Percentiles rank a stretch among this genome's conserved stretches.
Evolutionary conservation across 1,140 invertebrate species (phyloP).

Genomic region (Tetramorium alpestre): DNA sequence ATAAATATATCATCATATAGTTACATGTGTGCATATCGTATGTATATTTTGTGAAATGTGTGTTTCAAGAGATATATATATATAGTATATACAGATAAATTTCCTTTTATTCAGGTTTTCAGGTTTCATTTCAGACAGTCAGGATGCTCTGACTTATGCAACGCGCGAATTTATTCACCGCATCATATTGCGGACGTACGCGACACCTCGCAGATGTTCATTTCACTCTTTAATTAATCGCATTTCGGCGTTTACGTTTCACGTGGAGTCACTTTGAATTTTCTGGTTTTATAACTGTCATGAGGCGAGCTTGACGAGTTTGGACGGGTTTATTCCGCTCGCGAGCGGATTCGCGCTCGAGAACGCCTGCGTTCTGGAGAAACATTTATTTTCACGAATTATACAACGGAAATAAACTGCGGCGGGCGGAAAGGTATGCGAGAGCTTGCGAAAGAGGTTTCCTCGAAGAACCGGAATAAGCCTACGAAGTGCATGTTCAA

Average conservation of each 20-base stretch:
- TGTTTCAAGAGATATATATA: background rate
- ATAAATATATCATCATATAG: background rate
- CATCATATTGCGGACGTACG: background rate
- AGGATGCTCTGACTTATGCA: conserved; percentile 1
- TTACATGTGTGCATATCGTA: background rate
- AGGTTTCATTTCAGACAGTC: too few species aligned
- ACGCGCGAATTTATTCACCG: conserved; percentile 8
- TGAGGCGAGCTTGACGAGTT: background rate
- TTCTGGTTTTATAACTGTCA: background rate
- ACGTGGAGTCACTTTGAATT: background rate
- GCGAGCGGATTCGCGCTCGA: conserved; percentile 5
- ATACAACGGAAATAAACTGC: conserved; percentile 54
- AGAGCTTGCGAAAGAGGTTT: conserved; percentile 38
- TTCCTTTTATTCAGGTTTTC: background rate
- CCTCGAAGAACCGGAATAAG: conserved; percentile 53
- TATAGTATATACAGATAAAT: background rate
- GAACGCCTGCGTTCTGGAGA: background rate
- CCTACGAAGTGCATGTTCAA: conserved; percentile 43
- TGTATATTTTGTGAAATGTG: background rate
- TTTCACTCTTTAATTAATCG: conserved; percentile 28
- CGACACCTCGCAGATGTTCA: background rate
- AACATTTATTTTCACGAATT: conserved; percentile 55
- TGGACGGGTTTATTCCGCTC: background rate
- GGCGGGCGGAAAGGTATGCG: conserved; percentile 12
- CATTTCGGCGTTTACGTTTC: background rate